Evolutionary conservation across 2,113 vertebrate genomes (phyloP).

Genomic region (Periophthalmus modestus): DNA sequence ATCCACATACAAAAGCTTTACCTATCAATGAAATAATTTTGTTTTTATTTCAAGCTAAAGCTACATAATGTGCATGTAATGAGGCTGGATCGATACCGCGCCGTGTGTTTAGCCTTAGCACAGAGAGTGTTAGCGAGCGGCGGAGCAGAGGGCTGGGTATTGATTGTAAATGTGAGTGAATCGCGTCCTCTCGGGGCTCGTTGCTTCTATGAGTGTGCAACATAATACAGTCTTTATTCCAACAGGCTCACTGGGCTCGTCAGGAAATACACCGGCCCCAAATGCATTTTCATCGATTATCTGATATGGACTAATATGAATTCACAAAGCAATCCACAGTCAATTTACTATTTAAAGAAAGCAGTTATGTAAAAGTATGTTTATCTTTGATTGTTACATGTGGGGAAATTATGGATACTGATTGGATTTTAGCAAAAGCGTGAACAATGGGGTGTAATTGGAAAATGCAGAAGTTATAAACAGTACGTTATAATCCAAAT

Average conservation of each 20-base stretch:
- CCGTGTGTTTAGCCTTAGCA: background rate
- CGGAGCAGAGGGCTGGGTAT: constrained; percentile 23
- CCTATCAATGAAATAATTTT: background rate
- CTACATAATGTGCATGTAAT: background rate
- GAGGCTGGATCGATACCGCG: background rate
- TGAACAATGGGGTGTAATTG: background rate
- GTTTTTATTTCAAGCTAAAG: background rate
- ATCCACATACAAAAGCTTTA: background rate
- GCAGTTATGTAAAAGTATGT: background rate
- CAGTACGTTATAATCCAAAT: background rate
- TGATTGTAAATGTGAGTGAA: constrained; percentile 39
- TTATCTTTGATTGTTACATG: background rate
- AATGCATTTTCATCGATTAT: background rate
- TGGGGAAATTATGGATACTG: background rate
- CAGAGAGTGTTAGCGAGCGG: too few species aligned
- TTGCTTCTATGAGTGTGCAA: constrained; percentile 29
- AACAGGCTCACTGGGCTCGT: background rate
- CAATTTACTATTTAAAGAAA: background rate
- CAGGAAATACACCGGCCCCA: background rate
- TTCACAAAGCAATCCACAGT: background rate
- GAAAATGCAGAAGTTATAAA: background rate
- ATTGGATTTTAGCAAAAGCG: background rate
- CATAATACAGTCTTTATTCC: constrained; percentile 11
- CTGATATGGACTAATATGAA: background rate
- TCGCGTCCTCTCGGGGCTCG: constrained; percentile 20